phyloP scores from a whole-genome alignment of 2,113 vertebrate genomes.

The Lycocorax pyrrhopterus region DNA sequence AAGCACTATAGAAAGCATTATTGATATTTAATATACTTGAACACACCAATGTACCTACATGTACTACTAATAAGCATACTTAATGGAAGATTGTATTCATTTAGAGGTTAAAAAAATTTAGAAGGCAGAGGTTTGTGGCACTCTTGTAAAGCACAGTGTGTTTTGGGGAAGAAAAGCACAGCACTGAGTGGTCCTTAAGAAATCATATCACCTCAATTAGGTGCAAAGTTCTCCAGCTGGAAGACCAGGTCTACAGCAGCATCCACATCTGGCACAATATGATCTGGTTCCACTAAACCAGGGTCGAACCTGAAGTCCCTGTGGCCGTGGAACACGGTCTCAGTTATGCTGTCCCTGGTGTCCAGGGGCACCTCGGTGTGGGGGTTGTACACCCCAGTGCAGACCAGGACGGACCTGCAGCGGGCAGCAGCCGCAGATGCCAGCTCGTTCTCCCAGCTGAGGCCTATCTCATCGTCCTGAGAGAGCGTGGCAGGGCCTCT shows the following conservation, averaged over 20 bases:
- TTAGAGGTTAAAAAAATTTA: background rate
- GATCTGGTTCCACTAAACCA: slow-evolving; percentile 72
- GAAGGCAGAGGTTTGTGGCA: background rate
- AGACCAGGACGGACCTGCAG: slow-evolving; percentile 86
- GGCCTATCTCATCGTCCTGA: slow-evolving; percentile 58
- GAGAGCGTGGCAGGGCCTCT: slow-evolving; percentile 39
- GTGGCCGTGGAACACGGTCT: slow-evolving; percentile 78
- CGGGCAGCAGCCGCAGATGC: slow-evolving; percentile 63
- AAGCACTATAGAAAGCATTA: background rate
- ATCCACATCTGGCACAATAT: slow-evolving; percentile 80
- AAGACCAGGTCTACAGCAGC: slow-evolving; percentile 85
- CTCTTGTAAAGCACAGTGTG: background rate
- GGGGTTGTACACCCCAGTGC: slow-evolving; percentile 85
- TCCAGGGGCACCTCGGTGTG: slow-evolving; percentile 18
- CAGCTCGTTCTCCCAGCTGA: slow-evolving; percentile 74
- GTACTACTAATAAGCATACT: background rate
- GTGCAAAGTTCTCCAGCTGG: slow-evolving; percentile 75
- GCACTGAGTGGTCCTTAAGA: background rate
- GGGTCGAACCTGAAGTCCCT: slow-evolving; percentile 81
- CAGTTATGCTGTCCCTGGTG: slow-evolving; percentile 21
- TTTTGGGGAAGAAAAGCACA: background rate
- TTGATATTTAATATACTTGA: background rate
- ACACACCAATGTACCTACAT: background rate
- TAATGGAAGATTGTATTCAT: background rate
- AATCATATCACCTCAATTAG: background rate